phyloP scores from a whole-genome alignment of 2,888 invertebrate species.

The Caenorhabditis sp. region DNA sequence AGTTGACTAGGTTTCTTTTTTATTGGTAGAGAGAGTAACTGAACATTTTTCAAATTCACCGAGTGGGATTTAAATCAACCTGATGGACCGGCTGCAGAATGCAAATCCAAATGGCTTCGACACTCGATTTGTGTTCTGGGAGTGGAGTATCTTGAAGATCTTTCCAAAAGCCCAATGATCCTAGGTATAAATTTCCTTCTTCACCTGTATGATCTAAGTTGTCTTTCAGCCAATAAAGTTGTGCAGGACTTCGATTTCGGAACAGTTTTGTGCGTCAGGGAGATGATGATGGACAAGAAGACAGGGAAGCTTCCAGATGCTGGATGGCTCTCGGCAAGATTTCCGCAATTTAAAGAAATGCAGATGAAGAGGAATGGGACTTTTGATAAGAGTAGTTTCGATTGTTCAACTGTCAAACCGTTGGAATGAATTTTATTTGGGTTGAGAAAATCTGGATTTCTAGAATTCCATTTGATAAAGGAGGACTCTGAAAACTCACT shows the following conservation, averaged over 20 bases:
- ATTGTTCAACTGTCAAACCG: constrained; percentile 7
- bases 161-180: constrained; percentile 15
- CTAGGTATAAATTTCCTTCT: constrained; percentile 10
- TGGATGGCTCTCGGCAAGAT: constrained; percentile 16
- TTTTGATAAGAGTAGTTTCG: constrained; percentile 24
- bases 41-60: constrained; percentile 16
- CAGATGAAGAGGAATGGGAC: constrained; percentile 39
- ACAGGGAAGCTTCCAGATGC: constrained; percentile 28
- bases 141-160: constrained; percentile 43
- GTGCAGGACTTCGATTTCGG: constrained; percentile 50
- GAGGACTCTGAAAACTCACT: too few relatives aligned
- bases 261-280: constrained; percentile 40
- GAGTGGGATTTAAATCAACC: constrained; percentile 38
- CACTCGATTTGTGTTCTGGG: constrained; percentile 58
- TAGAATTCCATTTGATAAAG: too few relatives aligned
- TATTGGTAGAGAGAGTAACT: too few relatives aligned
- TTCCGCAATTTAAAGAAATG: constrained; percentile 56
- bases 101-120: constrained; percentile 52
- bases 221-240: constrained; percentile 57
- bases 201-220: not conserved
- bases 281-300: constrained; percentile 37
- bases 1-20: constrained; percentile 30
- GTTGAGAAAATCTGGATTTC: too few relatives aligned
- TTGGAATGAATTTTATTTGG: too few relatives aligned
- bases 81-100: constrained; percentile 21